Percentiles rank a stretch among this genome's conserved stretches.
phyloP scores from a whole-genome alignment of 2,797 vertebrate genomes.

The Alca torda region DNA sequence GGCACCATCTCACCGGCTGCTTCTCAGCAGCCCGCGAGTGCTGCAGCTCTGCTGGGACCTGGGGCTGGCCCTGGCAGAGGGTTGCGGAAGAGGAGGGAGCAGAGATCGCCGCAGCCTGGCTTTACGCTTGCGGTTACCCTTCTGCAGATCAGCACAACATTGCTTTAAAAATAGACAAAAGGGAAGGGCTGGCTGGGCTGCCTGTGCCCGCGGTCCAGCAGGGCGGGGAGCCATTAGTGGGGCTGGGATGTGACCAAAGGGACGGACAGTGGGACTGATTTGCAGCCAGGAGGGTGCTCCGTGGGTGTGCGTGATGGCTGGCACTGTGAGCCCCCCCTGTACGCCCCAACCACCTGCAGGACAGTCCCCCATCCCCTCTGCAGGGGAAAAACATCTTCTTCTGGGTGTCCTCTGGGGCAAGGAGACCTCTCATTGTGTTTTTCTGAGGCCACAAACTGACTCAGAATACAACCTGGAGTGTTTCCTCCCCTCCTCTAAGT shows the following conservation, averaged over 20 bases:
- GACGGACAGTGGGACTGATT: neutral
- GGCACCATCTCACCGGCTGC: fast-evolving
- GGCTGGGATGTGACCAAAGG: neutral
- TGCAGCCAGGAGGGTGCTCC: neutral
- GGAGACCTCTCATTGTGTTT: fast-evolving
- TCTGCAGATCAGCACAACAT: neutral
- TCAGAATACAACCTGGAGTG: fast-evolving
- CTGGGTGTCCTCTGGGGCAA: neutral
- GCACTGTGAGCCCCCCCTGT: neutral
- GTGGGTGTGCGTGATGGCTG: neutral
- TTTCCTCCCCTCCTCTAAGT: neutral
- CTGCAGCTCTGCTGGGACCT: fast-evolving
- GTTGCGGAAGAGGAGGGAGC: neutral
- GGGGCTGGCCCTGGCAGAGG: neutral
- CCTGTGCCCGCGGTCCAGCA: fast-evolving
- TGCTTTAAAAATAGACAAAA: neutral
- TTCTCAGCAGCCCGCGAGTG: fast-evolving
- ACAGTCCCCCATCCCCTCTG: neutral
- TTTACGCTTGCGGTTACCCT: fast-evolving
- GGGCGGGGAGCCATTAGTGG: neutral
- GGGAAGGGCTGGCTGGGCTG: neutral
- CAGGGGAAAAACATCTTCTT: fast-evolving
- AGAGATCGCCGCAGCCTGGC: neutral
- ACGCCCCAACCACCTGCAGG: neutral
- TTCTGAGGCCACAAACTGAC: neutral